Base-by-base conservation (phyloP, 2,113 vertebrate genomes). In the Callithrix jacchus region DNA sequence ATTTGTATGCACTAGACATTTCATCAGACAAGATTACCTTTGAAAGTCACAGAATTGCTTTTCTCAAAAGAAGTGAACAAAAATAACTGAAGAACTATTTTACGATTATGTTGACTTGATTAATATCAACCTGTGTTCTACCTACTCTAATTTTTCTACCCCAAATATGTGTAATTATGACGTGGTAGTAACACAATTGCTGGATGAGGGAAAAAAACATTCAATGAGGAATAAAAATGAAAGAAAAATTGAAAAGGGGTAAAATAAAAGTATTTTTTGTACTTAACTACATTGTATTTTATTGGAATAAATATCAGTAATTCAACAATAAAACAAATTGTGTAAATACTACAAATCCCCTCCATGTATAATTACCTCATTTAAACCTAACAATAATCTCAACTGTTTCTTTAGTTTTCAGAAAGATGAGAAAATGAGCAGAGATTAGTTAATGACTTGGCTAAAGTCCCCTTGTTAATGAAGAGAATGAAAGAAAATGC, bases 401-500 rank as follows among this genome's bases (percentile, higher is more conserved):
- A 68, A 82, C 2, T 58, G 16, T 82, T 64, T 88, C 30, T 87
- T 52, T 8, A 30, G 27, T 91, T 95, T 94, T 76, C 30, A 79
- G 79, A 58, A 84, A 56, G 56, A 68, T 49, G 27, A 82, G 21
- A n/a, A 88, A 35, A 85, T 42, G 66, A 89, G 3, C 27, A 91
- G 14, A 66, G 42, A 27, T 76, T 61, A 83, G 49, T 74, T 61
- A 82, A 83, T 40, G 54, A 77, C 30, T 95, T 82, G 12, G 42
- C n/a, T 20, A 58, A 92, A 52, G 35, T 84, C 77, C 80, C 27
- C 40, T 92, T 86, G n/a, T 80, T 94, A 74, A 58, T 89, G 35
- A 61, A 91, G 47, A 96, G n/a, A 89, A 91, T 45, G 23, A 81
- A 77, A 54, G 40, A 93, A 92, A 89, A 81, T 61, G 4, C 9